phyloP scores from a whole-genome alignment of 23 tunicate genomes.

The Botrylloides violaceus region DNA sequence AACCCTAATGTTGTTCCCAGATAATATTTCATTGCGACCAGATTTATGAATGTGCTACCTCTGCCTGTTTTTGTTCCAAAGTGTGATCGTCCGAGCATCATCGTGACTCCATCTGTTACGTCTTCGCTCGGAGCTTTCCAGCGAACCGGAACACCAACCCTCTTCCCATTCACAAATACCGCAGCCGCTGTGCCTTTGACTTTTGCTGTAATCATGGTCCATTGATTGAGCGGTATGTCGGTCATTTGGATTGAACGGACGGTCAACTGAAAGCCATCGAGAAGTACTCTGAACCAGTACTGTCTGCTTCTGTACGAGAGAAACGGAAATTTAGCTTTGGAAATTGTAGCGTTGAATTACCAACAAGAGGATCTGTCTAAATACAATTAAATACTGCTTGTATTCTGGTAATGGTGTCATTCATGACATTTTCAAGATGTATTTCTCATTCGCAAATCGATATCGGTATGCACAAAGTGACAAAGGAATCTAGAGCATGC shows the following conservation, averaged over 20 bases:
- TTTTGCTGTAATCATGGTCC: conserved; percentile 5
- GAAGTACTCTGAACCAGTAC: background rate
- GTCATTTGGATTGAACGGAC: background rate
- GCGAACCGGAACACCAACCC: background rate
- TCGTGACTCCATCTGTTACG: background rate
- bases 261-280: background rate
- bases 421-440: too few species aligned
- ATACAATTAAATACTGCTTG: too few species aligned
- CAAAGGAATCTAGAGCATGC: too few species aligned
- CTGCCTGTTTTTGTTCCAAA: background rate
- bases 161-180: conserved; percentile 1
- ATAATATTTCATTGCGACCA: too few species aligned
- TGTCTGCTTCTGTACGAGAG: background rate
- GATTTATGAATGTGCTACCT: too few species aligned
- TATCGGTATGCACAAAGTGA: too few species aligned
- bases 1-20: too few species aligned
- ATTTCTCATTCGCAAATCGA: too few species aligned
- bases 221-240: conserved; percentile 10
- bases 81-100: conserved; percentile 2
- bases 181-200: background rate
- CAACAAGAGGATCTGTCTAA: too few species aligned
- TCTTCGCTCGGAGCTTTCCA: background rate
- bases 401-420: too few species aligned
- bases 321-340: too few species aligned
- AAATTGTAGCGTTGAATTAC: too few species aligned